These are phyloP conservation scores for Ashinkailepas kermadecensis DNA, from an alignment of 2,888 invertebrate genomes.

Conservation along the genomic window DNA sequence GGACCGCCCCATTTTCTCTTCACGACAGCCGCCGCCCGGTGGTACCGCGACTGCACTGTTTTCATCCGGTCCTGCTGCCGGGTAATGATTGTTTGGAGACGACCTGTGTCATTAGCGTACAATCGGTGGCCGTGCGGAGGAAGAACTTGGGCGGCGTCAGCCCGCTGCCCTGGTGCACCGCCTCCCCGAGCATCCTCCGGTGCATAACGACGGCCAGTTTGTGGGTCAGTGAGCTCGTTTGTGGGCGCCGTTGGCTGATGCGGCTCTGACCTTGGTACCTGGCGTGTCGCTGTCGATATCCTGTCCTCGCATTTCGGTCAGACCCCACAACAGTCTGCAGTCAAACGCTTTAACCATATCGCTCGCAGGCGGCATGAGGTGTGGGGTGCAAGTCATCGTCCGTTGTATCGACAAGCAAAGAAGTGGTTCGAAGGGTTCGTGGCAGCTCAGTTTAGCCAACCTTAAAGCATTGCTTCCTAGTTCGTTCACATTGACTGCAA, in stretches of 20 bases:
- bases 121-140: background rate
- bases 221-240: constrained; percentile 18
- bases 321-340: background rate
- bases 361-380: background rate
- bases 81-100: constrained; percentile 10
- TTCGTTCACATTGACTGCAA: background rate
- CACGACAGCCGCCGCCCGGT: background rate
- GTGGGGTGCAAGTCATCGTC: background rate
- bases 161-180: background rate
- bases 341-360: background rate
- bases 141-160: background rate
- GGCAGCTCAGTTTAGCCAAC: background rate
- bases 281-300: background rate
- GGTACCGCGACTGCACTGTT: background rate
- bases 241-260: background rate
- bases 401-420: background rate
- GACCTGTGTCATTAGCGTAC: background rate
- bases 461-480: background rate
- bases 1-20: background rate
- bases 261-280: background rate
- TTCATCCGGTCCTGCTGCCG: background rate
- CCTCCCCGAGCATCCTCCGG: background rate
- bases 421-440: background rate
- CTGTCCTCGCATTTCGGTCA: background rate
- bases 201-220: background rate